These are phyloP conservation scores for Ameiurus melas DNA, from an alignment of 2,113 vertebrate species.

Conservation along the genomic window DNA sequence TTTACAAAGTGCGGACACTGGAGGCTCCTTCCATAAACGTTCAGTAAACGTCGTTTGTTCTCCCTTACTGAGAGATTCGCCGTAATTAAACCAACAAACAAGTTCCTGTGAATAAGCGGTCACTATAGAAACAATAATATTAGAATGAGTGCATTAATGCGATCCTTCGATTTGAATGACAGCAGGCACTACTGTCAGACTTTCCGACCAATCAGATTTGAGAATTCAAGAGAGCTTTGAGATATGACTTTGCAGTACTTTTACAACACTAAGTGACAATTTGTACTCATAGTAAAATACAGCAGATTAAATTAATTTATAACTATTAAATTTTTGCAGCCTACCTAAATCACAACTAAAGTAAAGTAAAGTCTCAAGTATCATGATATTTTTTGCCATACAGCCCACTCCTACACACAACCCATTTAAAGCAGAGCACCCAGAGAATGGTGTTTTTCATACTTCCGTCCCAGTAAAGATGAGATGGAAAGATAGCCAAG, in stretches of 20 bases:
- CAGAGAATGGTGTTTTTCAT: neutral
- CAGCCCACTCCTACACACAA: neutral
- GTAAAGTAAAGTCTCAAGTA: neutral
- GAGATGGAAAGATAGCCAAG: neutral
- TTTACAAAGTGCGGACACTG: neutral
- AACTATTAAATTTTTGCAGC: neutral
- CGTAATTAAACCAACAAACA: neutral
- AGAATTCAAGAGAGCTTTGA: neutral
- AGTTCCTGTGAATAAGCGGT: neutral
- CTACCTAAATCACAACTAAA: neutral
- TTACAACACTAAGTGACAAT: neutral
- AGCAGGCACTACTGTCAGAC: neutral
- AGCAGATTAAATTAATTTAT: neutral
- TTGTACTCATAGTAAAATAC: neutral
- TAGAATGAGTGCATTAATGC: neutral
- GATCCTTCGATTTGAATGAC: neutral
- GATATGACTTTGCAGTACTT: neutral
- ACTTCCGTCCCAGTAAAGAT: constrained; percentile 1
- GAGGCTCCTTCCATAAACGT: neutral
- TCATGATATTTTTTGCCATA: neutral
- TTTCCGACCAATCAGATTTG: neutral
- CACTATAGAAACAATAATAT: neutral
- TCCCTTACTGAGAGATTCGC: neutral
- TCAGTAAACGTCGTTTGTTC: neutral
- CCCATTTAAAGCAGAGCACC: neutral